Percentiles rank a stretch among this genome's conserved stretches.
These are phyloP conservation scores for Euwallacea similis DNA, from an alignment of 1,140 invertebrate genomes.

Conservation along the genomic window DNA sequence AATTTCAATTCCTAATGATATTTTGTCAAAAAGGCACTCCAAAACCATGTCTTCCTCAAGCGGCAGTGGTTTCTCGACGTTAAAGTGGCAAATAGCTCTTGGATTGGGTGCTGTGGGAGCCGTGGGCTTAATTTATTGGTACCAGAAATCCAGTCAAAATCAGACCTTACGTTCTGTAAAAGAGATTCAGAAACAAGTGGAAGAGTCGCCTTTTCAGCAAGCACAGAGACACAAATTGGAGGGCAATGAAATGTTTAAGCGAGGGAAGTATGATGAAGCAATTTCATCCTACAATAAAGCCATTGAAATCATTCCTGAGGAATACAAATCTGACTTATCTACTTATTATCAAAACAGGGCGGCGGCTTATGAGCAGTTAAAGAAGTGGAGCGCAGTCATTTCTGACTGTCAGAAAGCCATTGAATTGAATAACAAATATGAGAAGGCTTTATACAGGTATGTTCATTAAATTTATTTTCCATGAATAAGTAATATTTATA, in stretches of 20 bases:
- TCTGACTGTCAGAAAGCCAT: constrained; percentile 86
- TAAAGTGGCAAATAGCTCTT: constrained; percentile 67
- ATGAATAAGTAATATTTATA: not conserved
- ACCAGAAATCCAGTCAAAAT: constrained; percentile 63
- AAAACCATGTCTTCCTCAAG: constrained; percentile 4
- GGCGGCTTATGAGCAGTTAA: constrained; percentile 90
- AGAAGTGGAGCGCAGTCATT: constrained; percentile 82
- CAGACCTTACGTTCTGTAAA: constrained; percentile 45
- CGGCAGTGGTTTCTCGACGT: constrained; percentile 42
- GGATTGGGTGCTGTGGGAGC: constrained; percentile 79
- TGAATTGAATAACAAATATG: constrained; percentile 83
- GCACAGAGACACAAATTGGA: constrained; percentile 79
- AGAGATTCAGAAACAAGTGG: constrained; percentile 49
- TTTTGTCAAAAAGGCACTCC: too few species aligned
- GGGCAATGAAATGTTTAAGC: constrained; percentile 87
- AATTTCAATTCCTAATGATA: too few species aligned
- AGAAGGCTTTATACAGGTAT: constrained; percentile 75
- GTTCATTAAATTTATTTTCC: not conserved
- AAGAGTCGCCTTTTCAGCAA: constrained; percentile 63
- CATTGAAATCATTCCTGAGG: constrained; percentile 79
- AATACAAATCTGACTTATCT: constrained; percentile 74
- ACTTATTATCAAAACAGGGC: constrained; percentile 96
- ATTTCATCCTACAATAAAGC: constrained; percentile 86
- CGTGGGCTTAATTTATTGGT: constrained; percentile 79
- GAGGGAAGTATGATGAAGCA: constrained; percentile 84